These are phyloP conservation scores for Anastrepha ludens DNA, from an alignment of 1,140 invertebrate genomes.

Conservation along the genomic window DNA sequence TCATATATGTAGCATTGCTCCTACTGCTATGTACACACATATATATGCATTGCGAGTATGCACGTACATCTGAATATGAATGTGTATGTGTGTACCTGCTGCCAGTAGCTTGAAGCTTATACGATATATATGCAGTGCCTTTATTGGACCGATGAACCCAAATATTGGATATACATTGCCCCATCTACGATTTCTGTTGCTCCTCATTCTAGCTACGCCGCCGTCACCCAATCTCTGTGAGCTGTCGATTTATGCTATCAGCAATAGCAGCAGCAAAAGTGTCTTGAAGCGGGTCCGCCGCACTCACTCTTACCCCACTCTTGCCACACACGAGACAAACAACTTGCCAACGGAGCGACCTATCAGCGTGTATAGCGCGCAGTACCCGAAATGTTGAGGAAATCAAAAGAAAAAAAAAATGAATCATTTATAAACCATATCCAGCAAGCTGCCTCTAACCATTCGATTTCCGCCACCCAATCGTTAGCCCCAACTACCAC, in stretches of 20 bases:
- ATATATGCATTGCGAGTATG: not conserved
- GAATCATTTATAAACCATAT: not conserved
- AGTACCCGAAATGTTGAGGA: not conserved
- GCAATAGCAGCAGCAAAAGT: not conserved
- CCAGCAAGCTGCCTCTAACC: not conserved
- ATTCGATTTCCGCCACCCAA: not conserved
- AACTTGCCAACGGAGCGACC: slow-evolving; percentile 3
- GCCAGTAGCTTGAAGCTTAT: not conserved
- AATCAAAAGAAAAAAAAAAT: slow-evolving; percentile 10
- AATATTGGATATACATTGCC: not conserved
- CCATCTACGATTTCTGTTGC: not conserved
- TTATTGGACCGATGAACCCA: slow-evolving; percentile 26
- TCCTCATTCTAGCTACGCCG: not conserved
- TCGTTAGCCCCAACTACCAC: not conserved
- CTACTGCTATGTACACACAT: not conserved
- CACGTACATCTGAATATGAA: not conserved
- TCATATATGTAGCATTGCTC: not conserved
- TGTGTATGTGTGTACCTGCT: slow-evolving; percentile 8
- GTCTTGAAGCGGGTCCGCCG: not conserved
- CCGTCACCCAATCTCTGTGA: not conserved
- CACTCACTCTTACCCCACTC: no score
- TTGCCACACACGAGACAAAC: not conserved
- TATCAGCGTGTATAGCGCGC: slow-evolving; percentile 16
- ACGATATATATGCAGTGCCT: not conserved
- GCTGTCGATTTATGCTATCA: slow-evolving; percentile 28